Base-by-base conservation (phyloP, 1,140 invertebrate species). In the Eulimnadia texana region DNA sequence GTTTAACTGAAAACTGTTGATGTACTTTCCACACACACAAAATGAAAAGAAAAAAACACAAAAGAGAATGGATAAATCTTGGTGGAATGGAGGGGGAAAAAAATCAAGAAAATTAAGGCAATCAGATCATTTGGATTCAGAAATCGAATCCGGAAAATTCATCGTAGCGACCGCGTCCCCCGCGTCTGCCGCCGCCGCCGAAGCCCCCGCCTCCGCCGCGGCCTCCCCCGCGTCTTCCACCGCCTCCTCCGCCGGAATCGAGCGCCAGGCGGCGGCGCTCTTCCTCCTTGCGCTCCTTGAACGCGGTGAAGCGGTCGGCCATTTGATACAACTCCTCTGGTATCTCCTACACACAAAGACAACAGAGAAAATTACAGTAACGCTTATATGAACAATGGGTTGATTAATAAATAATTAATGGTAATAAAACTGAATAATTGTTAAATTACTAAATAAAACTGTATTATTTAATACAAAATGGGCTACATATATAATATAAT, bases 251-350 rank as follows among this genome's bases (percentile, higher is more conserved):
- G 24, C 67, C 66, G 20, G 63, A 60, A 6, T 70, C 67, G 10
- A 61, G 24, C 3, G 66, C 53, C 13, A 65, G 65, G 16, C 56
- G 50, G 52, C 74, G 69, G 62, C 70, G 72, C 19, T 79, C 80
- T 27, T 72, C 70, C 11, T 70, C 74, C 51, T 74, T 74, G 50
- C 77, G 77, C 25, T 82, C 73, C 62, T 82, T 84, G 79, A 79
- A 81, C 1, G 72, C 78, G 20, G 78, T 73, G 69, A 80, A 85
- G 22, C 85, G 76, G 50, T 80, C 70, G 16, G 84, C 77, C 86
- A 90, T 89, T n/a, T 75, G 66, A 24, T 77, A 70, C 22, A 90
- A 68, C 66, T 86, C 82, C n/a, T 80, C 72, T 6, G 87, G 88
- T 28, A 92, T 79, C 70, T 82, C 71, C 76, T 75, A 49, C 47